A percentile compares a stretch with the other conserved stretches of the same genome.
These are phyloP conservation scores for Leucophenga varia DNA, from an alignment of 1,140 invertebrate species.

Conservation along the genomic window DNA sequence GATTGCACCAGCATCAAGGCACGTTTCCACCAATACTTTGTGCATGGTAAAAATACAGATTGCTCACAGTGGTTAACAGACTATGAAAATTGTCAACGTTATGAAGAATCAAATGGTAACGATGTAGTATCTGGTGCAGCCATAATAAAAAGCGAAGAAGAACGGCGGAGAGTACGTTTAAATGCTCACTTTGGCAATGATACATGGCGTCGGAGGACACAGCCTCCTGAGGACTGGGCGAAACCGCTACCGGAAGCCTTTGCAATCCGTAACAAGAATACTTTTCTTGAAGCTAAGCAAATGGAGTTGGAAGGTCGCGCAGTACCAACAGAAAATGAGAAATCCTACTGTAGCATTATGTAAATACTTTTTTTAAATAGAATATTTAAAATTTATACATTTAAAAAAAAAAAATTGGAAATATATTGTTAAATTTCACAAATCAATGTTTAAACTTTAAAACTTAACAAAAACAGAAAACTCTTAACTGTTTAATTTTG, in stretches of 20 bases:
- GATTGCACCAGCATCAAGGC: slow-evolving; percentile 74
- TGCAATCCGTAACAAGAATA: slow-evolving; percentile 64
- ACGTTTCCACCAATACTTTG: slow-evolving; percentile 84
- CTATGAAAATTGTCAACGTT: slow-evolving; percentile 72
- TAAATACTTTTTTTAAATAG: slow-evolving; percentile 10
- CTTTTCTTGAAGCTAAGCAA: slow-evolving; percentile 67
- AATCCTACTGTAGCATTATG: slow-evolving; percentile 37
- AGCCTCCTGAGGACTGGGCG: slow-evolving; percentile 78
- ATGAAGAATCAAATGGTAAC: slow-evolving; percentile 60
- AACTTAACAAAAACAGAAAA: too few species aligned
- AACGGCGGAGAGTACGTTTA: slow-evolving; percentile 64
- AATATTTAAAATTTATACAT: not conserved
- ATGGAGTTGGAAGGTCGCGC: slow-evolving; percentile 60
- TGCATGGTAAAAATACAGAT: slow-evolving; percentile 70
- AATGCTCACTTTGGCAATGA: slow-evolving; percentile 70
- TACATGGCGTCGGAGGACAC: slow-evolving; percentile 74
- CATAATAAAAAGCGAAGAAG: slow-evolving; percentile 72
- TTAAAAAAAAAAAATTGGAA: not conserved
- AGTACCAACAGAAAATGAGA: slow-evolving; percentile 16
- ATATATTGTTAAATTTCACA: too few species aligned
- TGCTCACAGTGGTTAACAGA: slow-evolving; percentile 79
- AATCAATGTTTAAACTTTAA: too few species aligned
- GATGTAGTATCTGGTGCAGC: slow-evolving; percentile 65
- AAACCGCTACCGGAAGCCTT: slow-evolving; percentile 75
- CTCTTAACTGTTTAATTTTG: too few species aligned